These are phyloP conservation scores for Spialia ferax DNA, from an alignment of 2,888 invertebrate genomes.

Conservation along the genomic window DNA sequence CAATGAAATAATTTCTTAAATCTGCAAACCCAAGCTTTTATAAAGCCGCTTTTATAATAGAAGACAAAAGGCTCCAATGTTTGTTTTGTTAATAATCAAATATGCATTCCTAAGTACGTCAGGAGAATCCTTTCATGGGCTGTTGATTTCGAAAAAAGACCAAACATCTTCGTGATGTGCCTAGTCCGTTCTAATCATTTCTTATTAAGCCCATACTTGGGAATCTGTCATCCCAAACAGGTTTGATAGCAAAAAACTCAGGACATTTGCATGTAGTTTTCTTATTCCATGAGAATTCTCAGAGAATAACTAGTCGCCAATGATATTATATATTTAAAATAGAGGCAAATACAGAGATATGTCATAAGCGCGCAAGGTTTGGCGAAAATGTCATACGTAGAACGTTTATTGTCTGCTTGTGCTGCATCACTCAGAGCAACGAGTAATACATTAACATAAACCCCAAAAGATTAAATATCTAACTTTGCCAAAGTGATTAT, in stretches of 20 bases:
- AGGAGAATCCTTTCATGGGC: slow-evolving; percentile 2
- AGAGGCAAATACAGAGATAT: too few relatives aligned
- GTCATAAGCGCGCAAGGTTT: too few relatives aligned
- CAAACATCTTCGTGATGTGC: slow-evolving; percentile 22
- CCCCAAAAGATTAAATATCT: too few relatives aligned
- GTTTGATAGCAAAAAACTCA: slow-evolving; percentile 24
- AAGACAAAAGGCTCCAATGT: neutral
- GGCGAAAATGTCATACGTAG: too few relatives aligned
- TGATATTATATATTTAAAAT: too few relatives aligned
- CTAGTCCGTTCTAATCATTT: slow-evolving; percentile 36
- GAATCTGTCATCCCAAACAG: slow-evolving; percentile 40
- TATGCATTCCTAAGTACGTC: neutral
- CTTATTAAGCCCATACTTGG: slow-evolving; percentile 37
- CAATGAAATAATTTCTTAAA: too few relatives aligned
- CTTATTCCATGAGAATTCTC: slow-evolving; percentile 31
- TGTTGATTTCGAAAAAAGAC: slow-evolving; percentile 18
- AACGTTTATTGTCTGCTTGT: too few relatives aligned
- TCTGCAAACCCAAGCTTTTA: too few relatives aligned
- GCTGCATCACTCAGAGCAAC: too few relatives aligned
- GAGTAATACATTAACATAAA: too few relatives aligned
- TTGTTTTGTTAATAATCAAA: neutral
- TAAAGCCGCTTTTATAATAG: neutral
- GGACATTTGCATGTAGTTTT: slow-evolving; percentile 37
- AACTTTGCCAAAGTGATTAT: too few relatives aligned
- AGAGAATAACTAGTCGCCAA: slow-evolving; percentile 17